Percentiles rank a stretch among this genome's conserved stretches.
Evolutionary conservation across 2,888 invertebrate genomes (phyloP).

Genomic region (Watsonalla binaria): DNA sequence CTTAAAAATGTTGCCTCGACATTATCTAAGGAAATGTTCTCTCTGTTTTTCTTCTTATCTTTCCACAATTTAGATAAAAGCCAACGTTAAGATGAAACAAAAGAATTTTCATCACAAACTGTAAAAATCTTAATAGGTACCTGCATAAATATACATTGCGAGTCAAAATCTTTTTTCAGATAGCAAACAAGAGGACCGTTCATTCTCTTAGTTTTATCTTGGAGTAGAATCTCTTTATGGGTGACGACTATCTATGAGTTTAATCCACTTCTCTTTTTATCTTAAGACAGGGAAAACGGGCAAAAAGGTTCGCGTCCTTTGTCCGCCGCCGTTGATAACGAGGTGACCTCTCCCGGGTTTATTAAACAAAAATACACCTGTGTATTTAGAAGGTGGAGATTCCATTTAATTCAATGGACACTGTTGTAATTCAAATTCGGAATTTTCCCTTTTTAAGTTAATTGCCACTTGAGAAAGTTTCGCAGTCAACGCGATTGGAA

Average conservation of each 20-base stretch:
- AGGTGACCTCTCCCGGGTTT: slow-evolving; percentile 54
- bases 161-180: slow-evolving; percentile 33
- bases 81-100: slow-evolving; percentile 3
- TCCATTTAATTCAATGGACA: slow-evolving; percentile 58
- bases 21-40: background rate
- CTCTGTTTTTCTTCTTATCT: background rate
- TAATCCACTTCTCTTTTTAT: slow-evolving; percentile 72
- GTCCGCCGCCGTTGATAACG: slow-evolving; percentile 55
- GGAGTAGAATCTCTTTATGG: slow-evolving; percentile 57
- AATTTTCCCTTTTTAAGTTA: slow-evolving; percentile 2
- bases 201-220: slow-evolving; percentile 45
- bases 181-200: slow-evolving; percentile 23
- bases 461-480: too few species aligned
- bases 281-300: slow-evolving; percentile 56
- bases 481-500: too few species aligned
- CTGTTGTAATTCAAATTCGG: slow-evolving; percentile 44
- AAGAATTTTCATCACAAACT: slow-evolving; percentile 6
- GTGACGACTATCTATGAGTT: slow-evolving; percentile 65
- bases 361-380: slow-evolving; percentile 66
- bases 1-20: background rate
- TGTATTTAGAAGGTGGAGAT: slow-evolving; percentile 48
- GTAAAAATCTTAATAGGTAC: slow-evolving; percentile 38
- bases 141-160: slow-evolving; percentile 37
- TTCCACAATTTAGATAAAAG: slow-evolving; percentile 1
- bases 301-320: slow-evolving; percentile 54